Percentiles rank a stretch among this genome's conserved stretches.
These are phyloP conservation scores for Chiroxiphia lanceolata DNA, from an alignment of 2,797 vertebrate species.

Conservation along the genomic window DNA sequence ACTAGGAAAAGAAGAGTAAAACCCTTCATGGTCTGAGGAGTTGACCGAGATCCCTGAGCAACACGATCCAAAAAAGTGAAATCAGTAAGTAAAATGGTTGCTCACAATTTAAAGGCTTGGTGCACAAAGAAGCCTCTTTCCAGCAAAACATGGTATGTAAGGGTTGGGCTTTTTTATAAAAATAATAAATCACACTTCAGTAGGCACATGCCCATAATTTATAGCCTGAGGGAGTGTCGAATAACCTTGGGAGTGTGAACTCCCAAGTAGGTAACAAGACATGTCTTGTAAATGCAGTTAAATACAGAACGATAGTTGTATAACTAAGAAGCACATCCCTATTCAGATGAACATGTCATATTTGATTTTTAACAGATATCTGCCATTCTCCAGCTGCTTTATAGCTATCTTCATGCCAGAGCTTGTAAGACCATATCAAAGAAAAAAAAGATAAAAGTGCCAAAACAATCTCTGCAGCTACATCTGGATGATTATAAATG, in stretches of 20 bases:
- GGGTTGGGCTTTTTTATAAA: not conserved
- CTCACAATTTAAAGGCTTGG: constrained; percentile 74
- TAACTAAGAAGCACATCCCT: constrained; percentile 49
- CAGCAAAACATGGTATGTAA: not conserved
- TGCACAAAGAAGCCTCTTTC: constrained; percentile 72
- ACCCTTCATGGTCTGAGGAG: constrained; percentile 76
- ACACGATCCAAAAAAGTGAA: not conserved
- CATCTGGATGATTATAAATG: not conserved
- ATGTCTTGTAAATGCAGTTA: constrained; percentile 56
- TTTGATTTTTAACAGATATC: constrained; percentile 49
- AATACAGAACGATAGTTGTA: constrained; percentile 1
- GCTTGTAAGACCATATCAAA: not conserved
- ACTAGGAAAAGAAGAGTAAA: constrained; percentile 68
- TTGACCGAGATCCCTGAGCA: not conserved
- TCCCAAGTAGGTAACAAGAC: constrained; percentile 56
- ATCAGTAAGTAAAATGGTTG: not conserved
- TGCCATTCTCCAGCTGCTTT: constrained; percentile 41
- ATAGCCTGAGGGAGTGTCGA: constrained; percentile 16
- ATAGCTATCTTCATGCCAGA: not conserved
- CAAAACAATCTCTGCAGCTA: not conserved
- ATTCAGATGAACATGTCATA: constrained; percentile 20
- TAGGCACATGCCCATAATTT: constrained; percentile 34
- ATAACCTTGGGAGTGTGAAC: constrained; percentile 30
- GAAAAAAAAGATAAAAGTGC: not conserved
- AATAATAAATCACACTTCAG: constrained; percentile 43